Evolutionary conservation across 1,140 invertebrate genomes (phyloP).

Genomic region (Sipha flava): DNA sequence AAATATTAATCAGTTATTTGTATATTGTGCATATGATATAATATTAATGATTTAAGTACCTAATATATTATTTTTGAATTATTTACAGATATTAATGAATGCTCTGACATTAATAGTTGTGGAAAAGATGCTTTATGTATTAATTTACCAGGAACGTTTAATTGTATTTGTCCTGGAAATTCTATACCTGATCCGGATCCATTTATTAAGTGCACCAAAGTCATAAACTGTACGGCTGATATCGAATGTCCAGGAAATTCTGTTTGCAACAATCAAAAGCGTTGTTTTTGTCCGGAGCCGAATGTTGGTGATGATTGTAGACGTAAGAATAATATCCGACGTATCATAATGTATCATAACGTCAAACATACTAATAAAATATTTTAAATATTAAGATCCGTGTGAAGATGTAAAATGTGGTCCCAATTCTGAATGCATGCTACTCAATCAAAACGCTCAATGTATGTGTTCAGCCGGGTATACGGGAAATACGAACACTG

Average conservation of each 20-base stretch:
- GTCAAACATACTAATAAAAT: neutral
- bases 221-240: conserved; percentile 64
- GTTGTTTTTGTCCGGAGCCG: conserved; percentile 80
- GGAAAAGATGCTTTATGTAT: conserved; percentile 69
- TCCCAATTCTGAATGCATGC: conserved; percentile 79
- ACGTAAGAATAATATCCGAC: conserved; percentile 58
- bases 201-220: conserved; percentile 63
- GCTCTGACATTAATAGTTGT: conserved; percentile 61
- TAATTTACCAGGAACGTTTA: conserved; percentile 67
- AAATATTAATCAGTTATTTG: neutral
- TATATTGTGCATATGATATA: neutral
- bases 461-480: conserved; percentile 74
- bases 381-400: conserved; percentile 58
- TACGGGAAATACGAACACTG: conserved; percentile 54
- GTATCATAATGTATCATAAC: neutral
- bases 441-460: conserved; percentile 70
- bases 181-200: conserved; percentile 75
- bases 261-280: conserved; percentile 65
- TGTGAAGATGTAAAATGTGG: conserved; percentile 78
- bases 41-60: neutral
- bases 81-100: conserved; percentile 70
- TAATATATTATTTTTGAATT: no score
- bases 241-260: conserved; percentile 80
- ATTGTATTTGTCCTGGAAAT: conserved; percentile 70
- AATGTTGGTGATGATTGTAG: conserved; percentile 84